Base-by-base conservation (phyloP, 2,797 vertebrate genomes). In the Ateles fusciceps region DNA sequence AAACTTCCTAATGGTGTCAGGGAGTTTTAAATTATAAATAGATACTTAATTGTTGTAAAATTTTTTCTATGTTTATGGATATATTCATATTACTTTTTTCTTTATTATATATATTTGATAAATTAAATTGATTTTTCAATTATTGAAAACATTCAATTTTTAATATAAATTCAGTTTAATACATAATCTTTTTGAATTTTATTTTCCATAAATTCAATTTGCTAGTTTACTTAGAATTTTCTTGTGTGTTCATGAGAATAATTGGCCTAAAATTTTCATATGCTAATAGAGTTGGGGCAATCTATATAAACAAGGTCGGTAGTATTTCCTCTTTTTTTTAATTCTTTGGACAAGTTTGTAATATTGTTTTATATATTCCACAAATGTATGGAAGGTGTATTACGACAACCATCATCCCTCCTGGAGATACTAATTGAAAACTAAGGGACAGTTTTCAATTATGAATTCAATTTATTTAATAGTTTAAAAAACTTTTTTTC, bases 1-100 rank as follows among this genome's bases (percentile, higher is more conserved):
- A 89, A 79, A 12, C 4, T 12, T 85, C 64, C 39, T 76, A 30
- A 4, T 48, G 52, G 30, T 55, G 19, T 9, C 39, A 81, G 85
- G 22, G 33, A 50, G 33, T 81, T 92, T 97, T 94, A 92, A 86
- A 75, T 87, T 84, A 79, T 50, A 75, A 94, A 46, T 42, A 8
- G 2, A 80, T 85, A 7, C 42, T 88, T 8, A n/a, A 22, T 50
- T 48, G 19, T 48, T 68, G 87, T 55, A 30, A 75, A 72, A 44
- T 36, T 42, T 80, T 90, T 75, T 80, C 26, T 75, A 15, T 6
- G 17, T 71, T 4, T 52, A 22, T 28, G 22, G 1, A 2, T 50
- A 52, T 81, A 48, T 44, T 72, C 10, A 36, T 19, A 36, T 50
- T 2, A 85, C 44, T 48, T 85, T 93, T 80, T 17, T 36, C n/a